These are phyloP conservation scores for Sylvicola cinctus DNA, from an alignment of 2,888 invertebrate genomes.

Conservation along the genomic window DNA sequence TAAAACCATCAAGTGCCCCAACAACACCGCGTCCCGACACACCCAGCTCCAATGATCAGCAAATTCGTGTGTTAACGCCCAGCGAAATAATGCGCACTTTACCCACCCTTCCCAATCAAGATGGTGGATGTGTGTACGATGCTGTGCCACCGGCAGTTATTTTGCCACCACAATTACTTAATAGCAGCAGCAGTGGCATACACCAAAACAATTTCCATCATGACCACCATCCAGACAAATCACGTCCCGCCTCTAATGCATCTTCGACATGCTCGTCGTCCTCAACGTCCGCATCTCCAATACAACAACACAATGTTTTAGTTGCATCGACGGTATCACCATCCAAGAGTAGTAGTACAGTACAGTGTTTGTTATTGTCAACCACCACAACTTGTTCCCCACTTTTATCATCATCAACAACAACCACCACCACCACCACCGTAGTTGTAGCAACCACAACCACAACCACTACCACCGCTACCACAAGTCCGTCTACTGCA, in stretches of 20 bases:
- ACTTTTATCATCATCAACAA: not conserved
- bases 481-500: slow-evolving; percentile 2
- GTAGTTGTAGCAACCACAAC: slow-evolving; percentile 2
- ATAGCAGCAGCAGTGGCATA: too few species aligned
- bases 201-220: too few species aligned
- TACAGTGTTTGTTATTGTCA: too few species aligned
- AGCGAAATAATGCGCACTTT: slow-evolving; percentile 81
- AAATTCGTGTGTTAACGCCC: slow-evolving; percentile 73
- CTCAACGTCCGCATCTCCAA: too few species aligned
- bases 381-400: not conserved
- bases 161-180: too few species aligned
- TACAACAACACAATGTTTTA: too few species aligned
- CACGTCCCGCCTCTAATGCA: too few species aligned
- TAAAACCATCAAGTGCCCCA: not conserved
- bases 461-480: slow-evolving; percentile 2
- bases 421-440: not conserved
- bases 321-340: too few species aligned
- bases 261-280: too few species aligned
- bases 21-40: not conserved
- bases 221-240: too few species aligned
- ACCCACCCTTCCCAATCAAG: slow-evolving; percentile 39
- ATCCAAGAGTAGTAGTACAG: too few species aligned
- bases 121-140: slow-evolving; percentile 7
- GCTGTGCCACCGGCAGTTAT: too few species aligned
- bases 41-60: slow-evolving; percentile 37